A percentile compares a stretch with the other conserved stretches of the same genome.
Conservation (phyloP, 2,113 vertebrate genomes). For the Syrrhaptes paradoxus region DNA sequence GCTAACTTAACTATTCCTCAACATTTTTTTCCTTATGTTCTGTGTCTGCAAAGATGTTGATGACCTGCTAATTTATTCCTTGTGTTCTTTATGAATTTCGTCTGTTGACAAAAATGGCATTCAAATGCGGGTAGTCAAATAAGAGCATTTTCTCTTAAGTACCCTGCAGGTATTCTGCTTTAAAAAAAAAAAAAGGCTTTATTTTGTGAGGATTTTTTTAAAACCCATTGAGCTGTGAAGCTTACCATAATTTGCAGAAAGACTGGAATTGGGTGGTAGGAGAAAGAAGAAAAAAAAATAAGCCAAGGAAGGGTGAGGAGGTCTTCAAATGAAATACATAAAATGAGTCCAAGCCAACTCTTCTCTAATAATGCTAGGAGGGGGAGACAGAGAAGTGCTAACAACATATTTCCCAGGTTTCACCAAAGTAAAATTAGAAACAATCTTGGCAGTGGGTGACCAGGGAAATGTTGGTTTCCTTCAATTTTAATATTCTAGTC, state of each 20-base stretch:
- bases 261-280: background rate
- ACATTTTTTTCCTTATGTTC: slow-evolving; percentile 32
- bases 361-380: background rate
- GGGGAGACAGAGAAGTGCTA: background rate
- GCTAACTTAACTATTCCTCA: background rate
- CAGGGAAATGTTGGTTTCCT: background rate
- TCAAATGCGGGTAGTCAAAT: slow-evolving; percentile 34
- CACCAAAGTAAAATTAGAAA: background rate
- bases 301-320: background rate
- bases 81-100: slow-evolving; percentile 50
- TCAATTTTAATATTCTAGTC: background rate
- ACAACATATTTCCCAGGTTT: background rate
- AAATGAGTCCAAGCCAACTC: background rate
- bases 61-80: slow-evolving; percentile 70
- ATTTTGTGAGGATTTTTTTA: slow-evolving; percentile 26
- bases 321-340: background rate
- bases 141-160: slow-evolving; percentile 39
- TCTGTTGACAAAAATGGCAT: slow-evolving; percentile 58
- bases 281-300: background rate
- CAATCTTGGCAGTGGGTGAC: background rate
- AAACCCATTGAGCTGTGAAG: too few relatives aligned
- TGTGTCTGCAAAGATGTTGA: slow-evolving; percentile 50
- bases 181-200: background rate
- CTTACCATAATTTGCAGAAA: slow-evolving; percentile 52
- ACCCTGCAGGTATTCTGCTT: slow-evolving; percentile 49